Base-by-base conservation (phyloP, 2,113 vertebrate genomes). In the Dunckerocampus dactyliophorus region DNA sequence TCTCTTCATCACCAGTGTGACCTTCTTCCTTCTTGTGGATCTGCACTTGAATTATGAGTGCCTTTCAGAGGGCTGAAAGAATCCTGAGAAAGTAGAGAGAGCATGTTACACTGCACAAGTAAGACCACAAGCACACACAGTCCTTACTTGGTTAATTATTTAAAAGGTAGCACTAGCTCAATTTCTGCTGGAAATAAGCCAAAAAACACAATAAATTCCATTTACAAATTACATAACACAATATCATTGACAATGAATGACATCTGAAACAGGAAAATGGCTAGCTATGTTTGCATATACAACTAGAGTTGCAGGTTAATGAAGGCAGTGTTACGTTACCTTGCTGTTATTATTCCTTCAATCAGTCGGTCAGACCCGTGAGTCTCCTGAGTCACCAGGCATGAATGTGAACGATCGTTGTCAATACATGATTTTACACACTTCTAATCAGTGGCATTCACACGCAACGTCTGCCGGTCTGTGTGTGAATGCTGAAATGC, bases 281-380 rank as follows among this genome's bases (percentile, higher is more conserved):
- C 21, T 22, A 12, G 20, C 6, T 51, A 15, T 15, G 6, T 51
- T 14, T 47, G n/a, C 45, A 46, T 17, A 10, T n/a, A 10, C 20
- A 50, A 16, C 3, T 47, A 47, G 22, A 54, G 28, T 56, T 10
- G 53, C 7, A 34, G 31, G 15, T n/a, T 60, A 49, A 53, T 72
- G 14, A 59, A 50, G n/a, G 61, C 3, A 45, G 60, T 50, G 49
- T 75, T n/a, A 58, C 3, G 19, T 64, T 75, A 74, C 71, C 58
- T 65, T 68, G 20, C 63, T 67, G 45, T 57, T 52, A 42, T 21
- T 56, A 39, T 45, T 47, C 54, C 20, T 54, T 68, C 34, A 68
- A 17, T 54, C 17, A 19, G 24, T 34, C 31, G 19, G 8, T 22
- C 20, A 6, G 12, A 50, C 48, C 20, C 48, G 1, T 14, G 12